Evolutionary conservation across 2,113 vertebrate species (phyloP).

Genomic region (Phodopus roborovskii): DNA sequence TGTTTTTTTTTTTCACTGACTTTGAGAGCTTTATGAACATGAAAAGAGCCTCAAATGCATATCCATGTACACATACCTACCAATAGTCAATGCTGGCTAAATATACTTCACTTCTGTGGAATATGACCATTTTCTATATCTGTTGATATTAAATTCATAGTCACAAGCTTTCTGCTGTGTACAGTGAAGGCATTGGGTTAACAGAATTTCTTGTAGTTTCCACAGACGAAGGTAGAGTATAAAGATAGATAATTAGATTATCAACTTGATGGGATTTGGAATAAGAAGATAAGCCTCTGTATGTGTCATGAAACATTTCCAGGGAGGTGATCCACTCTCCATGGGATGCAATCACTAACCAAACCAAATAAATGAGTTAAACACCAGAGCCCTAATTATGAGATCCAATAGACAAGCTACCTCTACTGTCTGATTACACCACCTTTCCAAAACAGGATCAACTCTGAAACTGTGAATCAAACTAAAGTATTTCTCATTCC

Average conservation of each 20-base stretch:
- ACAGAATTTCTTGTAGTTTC: neutral
- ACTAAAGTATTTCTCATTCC: neutral
- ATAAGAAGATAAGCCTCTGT: neutral
- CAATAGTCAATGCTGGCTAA: neutral
- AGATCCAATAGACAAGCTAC: neutral
- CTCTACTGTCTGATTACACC: accelerated
- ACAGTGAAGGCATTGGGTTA: neutral
- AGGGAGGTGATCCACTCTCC: neutral
- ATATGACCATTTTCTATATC: neutral
- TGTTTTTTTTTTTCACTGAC: neutral
- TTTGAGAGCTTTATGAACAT: neutral
- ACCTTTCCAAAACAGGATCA: neutral
- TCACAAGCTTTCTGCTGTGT: neutral
- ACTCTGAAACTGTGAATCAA: neutral
- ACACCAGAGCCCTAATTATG: neutral
- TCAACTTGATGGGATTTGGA: neutral
- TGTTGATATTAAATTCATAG: neutral
- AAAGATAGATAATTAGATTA: neutral
- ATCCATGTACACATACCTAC: neutral
- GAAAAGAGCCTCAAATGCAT: neutral
- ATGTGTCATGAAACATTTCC: neutral
- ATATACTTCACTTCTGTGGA: neutral
- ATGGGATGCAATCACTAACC: neutral
- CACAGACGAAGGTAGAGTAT: neutral
- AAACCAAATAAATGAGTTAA: neutral